Base-by-base conservation (phyloP, 2,888 invertebrate genomes). In the Amiota communis region DNA sequence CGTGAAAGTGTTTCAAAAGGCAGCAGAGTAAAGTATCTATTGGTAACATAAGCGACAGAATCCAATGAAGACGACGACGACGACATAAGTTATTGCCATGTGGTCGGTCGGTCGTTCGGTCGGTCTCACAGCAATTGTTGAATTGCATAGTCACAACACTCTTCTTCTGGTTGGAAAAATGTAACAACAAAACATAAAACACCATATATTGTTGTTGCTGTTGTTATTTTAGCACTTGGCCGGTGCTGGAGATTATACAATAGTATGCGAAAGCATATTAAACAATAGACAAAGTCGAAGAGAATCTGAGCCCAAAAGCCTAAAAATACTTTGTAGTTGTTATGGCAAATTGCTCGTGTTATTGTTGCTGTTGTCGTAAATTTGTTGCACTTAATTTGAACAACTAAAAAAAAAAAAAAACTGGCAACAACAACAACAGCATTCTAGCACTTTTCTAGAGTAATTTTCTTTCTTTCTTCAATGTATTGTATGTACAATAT, bases 1-100 rank as follows among this genome's bases (percentile, higher is more conserved):
- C 79, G 76, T 78, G 76, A 80, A 79, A 75, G 77, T 76, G 75
- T 77, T 73, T 76, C 67, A 70, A 57, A 56, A 67, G 72, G 71
- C 73, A 75, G 74, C 74, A 75, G 74, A 73, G 72, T 71, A 71
- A 72, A 70, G 72, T 65, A 70, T 69, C 67, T 46, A 36, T 49
- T 51, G 53, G 23, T 13, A 36, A 53, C 51, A 53, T 12, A 2
- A 36, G 36, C 36, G 36, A 36, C 36, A 36, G 36, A 36, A 36
- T 36, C 36, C 36, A 36, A 36, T 36, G 10, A 8, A 17, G 23
- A 53, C 17, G 13, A 23, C 10, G 13, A 23, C 10, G 6, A 51
- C 48, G 48, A 67, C 48, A 57, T 23, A 70, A 57, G n/a, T 48
- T 59, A 61, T 65, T 53, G 56, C 57, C 48, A 53, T 51, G n/a